These are phyloP conservation scores for Nomada fabriciana DNA, from an alignment of 2,888 invertebrate species.

Conservation along the genomic window DNA sequence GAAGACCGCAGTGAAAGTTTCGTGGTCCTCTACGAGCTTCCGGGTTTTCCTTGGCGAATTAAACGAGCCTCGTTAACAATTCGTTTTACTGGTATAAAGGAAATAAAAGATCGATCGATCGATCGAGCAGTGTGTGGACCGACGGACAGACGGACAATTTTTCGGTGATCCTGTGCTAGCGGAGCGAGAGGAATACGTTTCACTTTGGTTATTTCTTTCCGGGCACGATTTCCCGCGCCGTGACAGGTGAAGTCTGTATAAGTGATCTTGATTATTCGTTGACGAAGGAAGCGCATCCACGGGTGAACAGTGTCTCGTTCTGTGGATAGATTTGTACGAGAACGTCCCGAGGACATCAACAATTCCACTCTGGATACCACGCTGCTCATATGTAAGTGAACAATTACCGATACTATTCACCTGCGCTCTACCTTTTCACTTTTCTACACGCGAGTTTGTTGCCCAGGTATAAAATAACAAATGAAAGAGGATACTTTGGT, in stretches of 20 bases:
- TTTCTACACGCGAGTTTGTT: too few species aligned
- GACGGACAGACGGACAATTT: conserved; percentile 35
- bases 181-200: neutral
- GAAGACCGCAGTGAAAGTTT: conserved; percentile 65
- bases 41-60: conserved; percentile 47
- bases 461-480: too few species aligned
- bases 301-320: conserved; percentile 78
- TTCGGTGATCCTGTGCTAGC: conserved; percentile 31
- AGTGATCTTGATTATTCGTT: conserved; percentile 33
- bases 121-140: conserved; percentile 47
- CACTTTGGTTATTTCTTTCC: too few species aligned
- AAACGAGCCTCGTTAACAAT: conserved; percentile 28
- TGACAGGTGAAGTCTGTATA: conserved; percentile 61
- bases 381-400: conserved; percentile 83
- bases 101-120: conserved; percentile 3
- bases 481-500: too few species aligned
- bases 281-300: conserved; percentile 39
- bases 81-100: conserved; percentile 10
- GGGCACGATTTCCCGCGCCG: conserved; percentile 9
- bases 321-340: conserved; percentile 81
- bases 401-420: neutral
- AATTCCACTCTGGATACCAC: conserved; percentile 82
- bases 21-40: conserved; percentile 51
- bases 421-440: too few species aligned
- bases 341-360: conserved; percentile 81